A percentile compares a stretch with the other conserved stretches of the same genome.
These are phyloP conservation scores for Perca flavescens DNA, from an alignment of 2,113 vertebrate genomes.

Conservation along the genomic window DNA sequence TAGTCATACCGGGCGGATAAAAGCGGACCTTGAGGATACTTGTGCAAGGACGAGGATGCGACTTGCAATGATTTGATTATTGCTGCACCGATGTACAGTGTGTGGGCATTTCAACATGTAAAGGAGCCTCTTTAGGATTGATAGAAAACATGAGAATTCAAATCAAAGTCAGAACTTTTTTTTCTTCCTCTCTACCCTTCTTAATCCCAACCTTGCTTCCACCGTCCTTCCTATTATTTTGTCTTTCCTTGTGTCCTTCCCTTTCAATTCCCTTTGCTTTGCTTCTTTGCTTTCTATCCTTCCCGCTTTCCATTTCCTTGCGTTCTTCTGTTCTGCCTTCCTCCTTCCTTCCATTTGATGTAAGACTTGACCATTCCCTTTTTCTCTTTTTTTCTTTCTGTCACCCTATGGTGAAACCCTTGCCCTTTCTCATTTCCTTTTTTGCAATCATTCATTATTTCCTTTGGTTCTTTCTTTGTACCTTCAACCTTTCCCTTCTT, in stretches of 20 bases:
- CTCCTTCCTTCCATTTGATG: background rate
- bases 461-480: too few species aligned
- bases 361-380: background rate
- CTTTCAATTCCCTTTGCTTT: background rate
- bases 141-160: background rate
- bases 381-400: background rate
- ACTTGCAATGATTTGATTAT: conserved; percentile 15
- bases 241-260: background rate
- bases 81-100: background rate
- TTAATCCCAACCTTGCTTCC: background rate
- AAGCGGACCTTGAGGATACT: conserved; percentile 41
- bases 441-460: too few species aligned
- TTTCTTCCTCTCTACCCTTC: background rate
- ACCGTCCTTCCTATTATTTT: background rate
- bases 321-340: background rate
- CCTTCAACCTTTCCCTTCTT: too few species aligned
- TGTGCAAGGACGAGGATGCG: conserved; percentile 17
- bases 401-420: background rate
- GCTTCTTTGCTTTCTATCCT: background rate
- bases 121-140: conserved; percentile 2
- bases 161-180: conserved; percentile 4
- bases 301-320: background rate
- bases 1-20: conserved; percentile 36
- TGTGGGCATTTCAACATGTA: background rate
- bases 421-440: too few species aligned